These are phyloP conservation scores for Saturnia pavonia DNA, from an alignment of 2,888 invertebrate genomes.

Conservation along the genomic window DNA sequence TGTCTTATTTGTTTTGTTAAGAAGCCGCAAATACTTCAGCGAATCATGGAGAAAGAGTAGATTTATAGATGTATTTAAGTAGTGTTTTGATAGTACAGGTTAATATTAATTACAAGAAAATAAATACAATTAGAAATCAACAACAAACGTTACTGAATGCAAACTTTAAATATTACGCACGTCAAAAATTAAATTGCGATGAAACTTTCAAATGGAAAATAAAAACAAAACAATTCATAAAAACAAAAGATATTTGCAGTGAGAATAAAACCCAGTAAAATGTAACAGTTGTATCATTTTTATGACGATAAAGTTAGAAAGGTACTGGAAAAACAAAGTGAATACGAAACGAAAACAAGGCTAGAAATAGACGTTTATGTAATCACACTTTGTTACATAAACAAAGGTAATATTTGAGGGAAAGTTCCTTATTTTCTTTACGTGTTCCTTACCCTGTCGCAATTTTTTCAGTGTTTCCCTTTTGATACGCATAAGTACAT, in stretches of 20 bases:
- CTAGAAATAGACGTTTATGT: constrained; percentile 21
- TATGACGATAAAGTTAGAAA: constrained; percentile 25
- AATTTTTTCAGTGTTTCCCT: constrained; percentile 31
- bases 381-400: constrained; percentile 24
- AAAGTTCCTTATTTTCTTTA: constrained; percentile 21
- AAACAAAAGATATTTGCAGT: constrained; percentile 35
- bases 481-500: constrained; percentile 47
- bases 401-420: constrained; percentile 20
- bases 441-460: constrained; percentile 6
- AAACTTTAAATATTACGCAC: too few species aligned
- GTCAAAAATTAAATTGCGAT: too few species aligned
- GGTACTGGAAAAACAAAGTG: constrained; percentile 23
- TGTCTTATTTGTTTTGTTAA: background rate
- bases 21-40: background rate
- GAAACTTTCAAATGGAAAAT: background rate
- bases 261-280: constrained; percentile 39
- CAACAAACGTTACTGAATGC: too few species aligned
- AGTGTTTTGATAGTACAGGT: background rate
- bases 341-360: constrained; percentile 21
- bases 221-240: constrained; percentile 30
- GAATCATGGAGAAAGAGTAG: background rate
- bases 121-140: too few species aligned
- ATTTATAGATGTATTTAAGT: background rate
- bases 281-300: constrained; percentile 36
- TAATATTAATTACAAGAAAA: background rate